These are phyloP conservation scores for Acrocephalus scirpaceus DNA, from an alignment of 2,797 vertebrate genomes.

Conservation along the genomic window DNA sequence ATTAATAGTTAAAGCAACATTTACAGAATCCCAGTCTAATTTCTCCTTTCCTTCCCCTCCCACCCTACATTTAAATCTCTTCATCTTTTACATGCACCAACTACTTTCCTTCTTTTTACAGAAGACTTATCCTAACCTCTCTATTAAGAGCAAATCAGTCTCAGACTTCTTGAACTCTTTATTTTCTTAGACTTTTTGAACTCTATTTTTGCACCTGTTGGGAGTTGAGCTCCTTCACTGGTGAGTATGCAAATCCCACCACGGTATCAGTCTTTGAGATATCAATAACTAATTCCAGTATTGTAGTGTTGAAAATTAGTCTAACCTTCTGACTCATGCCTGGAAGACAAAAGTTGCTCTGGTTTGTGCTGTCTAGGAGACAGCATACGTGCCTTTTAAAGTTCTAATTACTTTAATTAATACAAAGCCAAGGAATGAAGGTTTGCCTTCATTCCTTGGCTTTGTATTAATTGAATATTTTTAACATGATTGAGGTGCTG, in stretches of 20 bases:
- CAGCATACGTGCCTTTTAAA: not conserved
- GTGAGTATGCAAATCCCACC: not conserved
- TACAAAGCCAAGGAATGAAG: not conserved
- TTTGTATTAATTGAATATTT: not conserved
- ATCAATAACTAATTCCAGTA: not conserved
- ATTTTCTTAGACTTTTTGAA: not conserved
- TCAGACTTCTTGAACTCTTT: not conserved
- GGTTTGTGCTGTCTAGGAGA: not conserved
- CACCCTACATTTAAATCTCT: not conserved
- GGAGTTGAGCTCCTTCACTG: not conserved
- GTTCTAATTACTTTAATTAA: not conserved
- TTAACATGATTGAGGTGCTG: not conserved
- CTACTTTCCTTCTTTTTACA: not conserved
- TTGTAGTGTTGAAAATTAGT: not conserved
- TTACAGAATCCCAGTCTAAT: constrained; percentile 13
- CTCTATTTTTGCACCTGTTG: not conserved
- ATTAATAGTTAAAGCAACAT: constrained; percentile 52
- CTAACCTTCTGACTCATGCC: not conserved
- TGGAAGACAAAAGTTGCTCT: not conserved
- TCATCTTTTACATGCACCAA: not conserved
- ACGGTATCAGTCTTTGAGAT: not conserved
- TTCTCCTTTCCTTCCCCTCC: not conserved
- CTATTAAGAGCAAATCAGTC: not conserved
- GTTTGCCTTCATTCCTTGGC: not conserved
- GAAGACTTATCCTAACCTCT: not conserved